Evolutionary conservation across 2,113 vertebrate species (phyloP).

Genomic region (Laticauda laticaudata): DNA sequence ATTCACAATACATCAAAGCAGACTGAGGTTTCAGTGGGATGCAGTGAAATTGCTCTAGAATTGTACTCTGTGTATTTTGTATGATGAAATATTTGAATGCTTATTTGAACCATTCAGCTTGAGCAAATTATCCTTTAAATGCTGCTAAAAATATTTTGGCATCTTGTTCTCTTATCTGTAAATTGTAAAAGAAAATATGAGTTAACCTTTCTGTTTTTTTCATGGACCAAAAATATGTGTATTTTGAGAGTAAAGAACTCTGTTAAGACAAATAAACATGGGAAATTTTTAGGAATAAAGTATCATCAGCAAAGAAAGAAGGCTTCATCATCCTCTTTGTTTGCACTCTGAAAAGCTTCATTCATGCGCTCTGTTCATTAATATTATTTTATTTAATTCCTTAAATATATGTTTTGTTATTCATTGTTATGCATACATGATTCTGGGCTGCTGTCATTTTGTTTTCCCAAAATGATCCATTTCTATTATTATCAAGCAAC

Average conservation of each 20-base stretch:
- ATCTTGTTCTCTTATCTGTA: neutral
- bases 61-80: neutral
- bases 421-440: neutral
- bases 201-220: neutral
- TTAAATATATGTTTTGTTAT: neutral
- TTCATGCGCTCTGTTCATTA: neutral
- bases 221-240: neutral
- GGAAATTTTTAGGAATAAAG: neutral
- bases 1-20: neutral
- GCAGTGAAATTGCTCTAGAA: rapidly evolving
- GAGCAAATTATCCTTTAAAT: neutral
- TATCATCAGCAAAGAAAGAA: neutral
- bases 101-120: neutral
- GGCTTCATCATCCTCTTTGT: neutral
- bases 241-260: neutral
- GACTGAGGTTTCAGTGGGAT: neutral
- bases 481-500: neutral
- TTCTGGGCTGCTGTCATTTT: neutral
- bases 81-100: neutral
- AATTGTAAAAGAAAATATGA: neutral
- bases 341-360: neutral
- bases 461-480: neutral
- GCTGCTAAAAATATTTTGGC: neutral
- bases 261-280: neutral
- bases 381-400: neutral